Base-by-base conservation (phyloP, 2,797 vertebrate genomes). In the Etheostoma nigrum region DNA sequence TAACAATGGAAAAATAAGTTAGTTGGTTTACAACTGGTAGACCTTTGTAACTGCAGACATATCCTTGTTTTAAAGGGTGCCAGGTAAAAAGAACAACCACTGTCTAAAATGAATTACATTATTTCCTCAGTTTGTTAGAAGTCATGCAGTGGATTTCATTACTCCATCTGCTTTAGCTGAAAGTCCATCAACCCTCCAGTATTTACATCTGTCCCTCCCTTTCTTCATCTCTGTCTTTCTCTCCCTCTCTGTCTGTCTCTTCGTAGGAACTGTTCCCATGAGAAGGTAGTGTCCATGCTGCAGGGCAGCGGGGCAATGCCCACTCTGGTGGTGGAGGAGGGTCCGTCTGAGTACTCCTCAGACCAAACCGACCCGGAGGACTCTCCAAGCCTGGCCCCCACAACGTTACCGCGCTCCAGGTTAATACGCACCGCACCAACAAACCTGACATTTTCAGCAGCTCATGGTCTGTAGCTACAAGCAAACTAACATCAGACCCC, bases 251-350 rank as follows among this genome's bases (percentile, higher is more conserved):
- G 40, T 58, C 10, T 74, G 19, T 59, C 2, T 76, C 6, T 67
- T 7, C 72, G 23, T 33, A 99, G 98, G 94, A 99, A 95, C 95
- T 99, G 98, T 82, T 98, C 98, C 91, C 98, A 99, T 0, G 98
- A 99, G 94, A 99, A 99, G 95, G 98, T 99, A 93, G 98, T 99
- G 84, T 98, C 97, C 72, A 99, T 99, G 98, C 95, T 99, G 82
- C 98, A 99, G 93, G 98, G 98, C 88, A 99, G 98, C 0, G 98
- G 98, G 0, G 98, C 97, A 0, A 97, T 97, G 95, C 98, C 98
- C 85, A 97, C 97, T 6, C 93, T 99, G 59, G 96, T 99, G 83
- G 97, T 99, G 67, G 98, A 99, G 87, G 97, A 98, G 23, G 98
- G 97, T 2, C 96, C 96, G 0, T 91, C 96, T 27, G 96, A 94